A percentile compares a stretch with the other conserved stretches of the same genome.
Conservation (phyloP, 2,888 invertebrate genomes). For the Tethea ocularis region DNA sequence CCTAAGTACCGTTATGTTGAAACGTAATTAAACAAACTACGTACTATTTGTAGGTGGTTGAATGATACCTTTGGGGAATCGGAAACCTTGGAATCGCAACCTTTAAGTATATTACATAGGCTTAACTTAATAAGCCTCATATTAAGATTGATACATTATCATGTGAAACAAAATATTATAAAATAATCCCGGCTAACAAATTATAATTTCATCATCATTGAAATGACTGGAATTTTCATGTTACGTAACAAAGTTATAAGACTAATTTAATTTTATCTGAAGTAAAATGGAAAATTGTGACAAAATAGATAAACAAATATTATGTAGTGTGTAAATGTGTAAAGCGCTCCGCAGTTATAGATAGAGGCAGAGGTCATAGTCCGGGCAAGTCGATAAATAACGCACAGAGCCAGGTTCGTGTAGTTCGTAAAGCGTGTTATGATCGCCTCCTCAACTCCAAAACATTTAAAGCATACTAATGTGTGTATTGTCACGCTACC, state of each 20-base stretch:
- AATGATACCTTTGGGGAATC: not conserved
- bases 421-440: not conserved
- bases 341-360: not conserved
- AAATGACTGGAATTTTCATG: not conserved
- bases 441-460: not conserved
- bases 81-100: not conserved
- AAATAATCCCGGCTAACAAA: not conserved
- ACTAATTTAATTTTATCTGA: too few species aligned
- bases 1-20: not conserved
- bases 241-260: not conserved
- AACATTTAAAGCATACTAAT: not conserved
- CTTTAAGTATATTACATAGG: not conserved
- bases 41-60: too few species aligned
- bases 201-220: not conserved
- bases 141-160: not conserved
- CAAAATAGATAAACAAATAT: not conserved
- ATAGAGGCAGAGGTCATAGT: conserved; percentile 2
- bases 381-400: not conserved
- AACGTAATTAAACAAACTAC: not conserved
- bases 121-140: not conserved
- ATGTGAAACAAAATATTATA: not conserved
- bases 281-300: not conserved
- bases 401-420: not conserved
- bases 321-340: not conserved
- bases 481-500: not conserved